phyloP scores from a whole-genome alignment of 2,888 invertebrate genomes.

The Cotesia congregata region DNA sequence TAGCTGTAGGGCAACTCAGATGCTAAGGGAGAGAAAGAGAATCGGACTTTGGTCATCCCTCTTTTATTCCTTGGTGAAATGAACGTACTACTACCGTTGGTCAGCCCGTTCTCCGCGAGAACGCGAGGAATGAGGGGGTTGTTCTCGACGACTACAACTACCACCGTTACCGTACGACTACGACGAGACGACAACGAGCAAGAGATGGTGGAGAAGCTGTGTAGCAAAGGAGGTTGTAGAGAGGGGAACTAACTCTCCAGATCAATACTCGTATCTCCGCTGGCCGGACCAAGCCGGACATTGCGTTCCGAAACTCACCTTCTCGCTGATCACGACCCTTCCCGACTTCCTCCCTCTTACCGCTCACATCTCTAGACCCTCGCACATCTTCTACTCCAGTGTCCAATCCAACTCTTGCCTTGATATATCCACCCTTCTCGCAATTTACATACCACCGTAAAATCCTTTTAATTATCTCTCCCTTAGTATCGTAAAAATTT shows the following conservation, averaged over 20 bases:
- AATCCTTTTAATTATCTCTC: slow-evolving; percentile 51
- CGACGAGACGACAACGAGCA: slow-evolving; percentile 3
- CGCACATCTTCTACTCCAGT: slow-evolving; percentile 38
- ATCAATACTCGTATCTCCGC: slow-evolving; percentile 70
- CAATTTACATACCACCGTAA: slow-evolving; percentile 49
- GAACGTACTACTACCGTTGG: slow-evolving; percentile 41
- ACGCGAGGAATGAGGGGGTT: slow-evolving; percentile 33
- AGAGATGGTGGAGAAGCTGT: slow-evolving; percentile 55
- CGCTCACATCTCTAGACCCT: slow-evolving; percentile 41
- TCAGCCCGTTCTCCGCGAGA: slow-evolving; percentile 41
- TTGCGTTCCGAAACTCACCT: slow-evolving; percentile 66
- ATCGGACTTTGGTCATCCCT: slow-evolving; percentile 64
- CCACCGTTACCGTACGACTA: background rate
- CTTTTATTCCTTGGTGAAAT: slow-evolving; percentile 13
- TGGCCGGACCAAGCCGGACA: slow-evolving; percentile 70
- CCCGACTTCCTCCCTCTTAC: slow-evolving; percentile 32
- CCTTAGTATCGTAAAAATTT: slow-evolving; percentile 45
- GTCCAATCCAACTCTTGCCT: slow-evolving; percentile 31
- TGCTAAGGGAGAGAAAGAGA: slow-evolving; percentile 43
- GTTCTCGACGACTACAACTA: slow-evolving; percentile 40
- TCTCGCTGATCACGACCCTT: slow-evolving; percentile 57
- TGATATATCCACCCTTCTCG: slow-evolving; percentile 31
- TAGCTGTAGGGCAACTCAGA: slow-evolving; percentile 40
- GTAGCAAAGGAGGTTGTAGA: slow-evolving; percentile 55
- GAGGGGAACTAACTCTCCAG: slow-evolving; percentile 54